Evolutionary conservation across 2,113 vertebrate genomes (phyloP), one percentile per base, ranked within the genome.

Genomic region (Scomber scombrus): DNA sequence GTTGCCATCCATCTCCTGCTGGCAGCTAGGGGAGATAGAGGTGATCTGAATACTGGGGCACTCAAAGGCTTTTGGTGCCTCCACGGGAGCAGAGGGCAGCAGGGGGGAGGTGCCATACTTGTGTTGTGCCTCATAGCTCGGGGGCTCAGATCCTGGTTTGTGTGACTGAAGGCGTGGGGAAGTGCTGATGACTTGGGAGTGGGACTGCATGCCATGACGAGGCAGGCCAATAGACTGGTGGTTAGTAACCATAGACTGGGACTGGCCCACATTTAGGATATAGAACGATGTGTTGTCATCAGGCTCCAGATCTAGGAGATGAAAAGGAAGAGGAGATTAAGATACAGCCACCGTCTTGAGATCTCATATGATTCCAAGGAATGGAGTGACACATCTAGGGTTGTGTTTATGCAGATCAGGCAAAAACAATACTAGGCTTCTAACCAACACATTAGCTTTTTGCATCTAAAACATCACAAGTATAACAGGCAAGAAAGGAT

Each of bases 11-110:
- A 98, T 95, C 81, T 97, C 98, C 93, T 98, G 98, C 88, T 97
- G 98, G 95, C 98, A 99, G 87, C 97, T 98, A 19, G 98, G 98
- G 55, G 98, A 99, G 90, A 99, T 99, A 4, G 98, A 99, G 76
- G 98, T 99, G 88, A 99, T 99, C 89, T 99, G 98, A 93, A 99
- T 99, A 90, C 98, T 99, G 66, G 98, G 98, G 83, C 98, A 99
- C 87, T 98, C 97, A 70, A 99, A 99, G 70, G 97, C 95, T 91
- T 99, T 99, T 66, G 96, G 95, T 85, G 95, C 96, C 91, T 95
- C 95, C 93, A 90, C 78, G 2, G 88, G 91, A 63, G 85, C 89
- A 12, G 91, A 91, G 55, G 95, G 82, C 68, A 93, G 73, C 45
- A 92, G 61, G 5, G 91, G 91, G 21, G 91, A 90, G 55, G 94